phyloP scores from a whole-genome alignment of 2,797 vertebrate species.

The Sebastes ruberrimus region DNA sequence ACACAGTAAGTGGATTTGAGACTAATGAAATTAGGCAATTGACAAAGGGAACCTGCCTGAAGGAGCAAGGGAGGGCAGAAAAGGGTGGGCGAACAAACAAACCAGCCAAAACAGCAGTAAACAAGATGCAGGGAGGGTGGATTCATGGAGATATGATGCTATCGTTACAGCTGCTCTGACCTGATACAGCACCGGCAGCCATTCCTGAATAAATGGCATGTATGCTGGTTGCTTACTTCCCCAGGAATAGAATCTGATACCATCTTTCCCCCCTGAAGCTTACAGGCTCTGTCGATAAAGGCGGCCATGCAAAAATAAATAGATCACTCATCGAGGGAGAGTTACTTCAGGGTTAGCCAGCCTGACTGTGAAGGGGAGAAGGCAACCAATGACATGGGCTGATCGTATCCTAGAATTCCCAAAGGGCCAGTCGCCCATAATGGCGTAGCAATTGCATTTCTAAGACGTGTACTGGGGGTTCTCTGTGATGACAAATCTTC shows the following conservation, averaged over 20 bases:
- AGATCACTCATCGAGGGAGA: slow-evolving; percentile 73
- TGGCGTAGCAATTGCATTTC: slow-evolving; percentile 52
- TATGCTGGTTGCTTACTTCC: slow-evolving; percentile 55
- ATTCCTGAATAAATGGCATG: slow-evolving; percentile 62
- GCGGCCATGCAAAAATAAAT: slow-evolving; percentile 79
- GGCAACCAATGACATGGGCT: slow-evolving; percentile 63
- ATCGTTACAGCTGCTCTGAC: slow-evolving; percentile 63
- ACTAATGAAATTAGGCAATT: slow-evolving; percentile 58
- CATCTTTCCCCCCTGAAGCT: slow-evolving; percentile 66
- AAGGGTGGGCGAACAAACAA: slow-evolving; percentile 23
- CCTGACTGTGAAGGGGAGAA: slow-evolving; percentile 52
- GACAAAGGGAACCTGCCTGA: slow-evolving; percentile 38
- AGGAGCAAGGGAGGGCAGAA: slow-evolving; percentile 15
- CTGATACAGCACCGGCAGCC: slow-evolving; percentile 55
- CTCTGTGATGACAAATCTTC: slow-evolving; percentile 57
- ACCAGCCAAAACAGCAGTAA: slow-evolving; percentile 30
- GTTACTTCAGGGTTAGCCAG: slow-evolving; percentile 71
- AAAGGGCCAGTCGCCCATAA: slow-evolving; percentile 49
- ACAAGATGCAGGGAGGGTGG: slow-evolving; percentile 18
- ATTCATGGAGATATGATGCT: slow-evolving; percentile 51
- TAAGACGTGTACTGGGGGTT: slow-evolving; percentile 46
- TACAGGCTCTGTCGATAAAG: slow-evolving; percentile 71
- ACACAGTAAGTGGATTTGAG: slow-evolving; percentile 57
- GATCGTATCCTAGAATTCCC: slow-evolving; percentile 60
- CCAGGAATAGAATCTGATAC: slow-evolving; percentile 66